Percentiles rank a stretch among this genome's conserved stretches.
These are phyloP conservation scores for Cancer borealis DNA, from an alignment of 2,888 invertebrate genomes.

Conservation along the genomic window DNA sequence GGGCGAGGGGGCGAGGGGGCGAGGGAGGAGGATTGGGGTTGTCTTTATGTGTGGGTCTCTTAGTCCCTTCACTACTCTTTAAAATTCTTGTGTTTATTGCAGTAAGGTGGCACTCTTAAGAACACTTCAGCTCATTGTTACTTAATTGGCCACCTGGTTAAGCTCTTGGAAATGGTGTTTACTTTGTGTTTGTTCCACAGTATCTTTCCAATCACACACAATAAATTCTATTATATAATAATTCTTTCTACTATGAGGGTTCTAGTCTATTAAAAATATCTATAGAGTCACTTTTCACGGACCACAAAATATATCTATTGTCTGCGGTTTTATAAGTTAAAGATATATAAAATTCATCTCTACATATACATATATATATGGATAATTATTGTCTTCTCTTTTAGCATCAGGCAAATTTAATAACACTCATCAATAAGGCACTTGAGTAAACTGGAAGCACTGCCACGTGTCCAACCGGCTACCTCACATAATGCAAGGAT, in stretches of 20 bases:
- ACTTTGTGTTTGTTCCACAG: background rate
- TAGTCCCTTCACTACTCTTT: background rate
- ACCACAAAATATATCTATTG: constrained; percentile 64
- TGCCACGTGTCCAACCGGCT: background rate
- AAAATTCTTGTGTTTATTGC: background rate
- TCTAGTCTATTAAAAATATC: constrained; percentile 65
- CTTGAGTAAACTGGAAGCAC: constrained; percentile 71
- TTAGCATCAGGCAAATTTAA: constrained; percentile 57
- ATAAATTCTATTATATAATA: constrained; percentile 51
- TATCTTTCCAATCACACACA: background rate
- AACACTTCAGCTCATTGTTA: constrained; percentile 15
- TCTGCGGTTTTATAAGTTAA: constrained; percentile 48
- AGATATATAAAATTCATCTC: constrained; percentile 15
- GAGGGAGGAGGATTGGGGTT: background rate
- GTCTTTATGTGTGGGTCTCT: background rate
- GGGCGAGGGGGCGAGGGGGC: background rate
- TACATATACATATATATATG: constrained; percentile 44
- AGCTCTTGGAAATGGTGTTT: constrained; percentile 28
- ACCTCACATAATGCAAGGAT: background rate
- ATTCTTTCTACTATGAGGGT: constrained; percentile 42
- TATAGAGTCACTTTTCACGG: constrained; percentile 47
- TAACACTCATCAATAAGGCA: constrained; percentile 73
- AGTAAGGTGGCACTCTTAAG: background rate
- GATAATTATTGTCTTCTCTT: constrained; percentile 31
- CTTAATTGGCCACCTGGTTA: background rate